A percentile compares a stretch with the other conserved stretches of the same genome.
Evolutionary conservation across 2,888 invertebrate species (phyloP).

Genomic region (Escarpia spicata): DNA sequence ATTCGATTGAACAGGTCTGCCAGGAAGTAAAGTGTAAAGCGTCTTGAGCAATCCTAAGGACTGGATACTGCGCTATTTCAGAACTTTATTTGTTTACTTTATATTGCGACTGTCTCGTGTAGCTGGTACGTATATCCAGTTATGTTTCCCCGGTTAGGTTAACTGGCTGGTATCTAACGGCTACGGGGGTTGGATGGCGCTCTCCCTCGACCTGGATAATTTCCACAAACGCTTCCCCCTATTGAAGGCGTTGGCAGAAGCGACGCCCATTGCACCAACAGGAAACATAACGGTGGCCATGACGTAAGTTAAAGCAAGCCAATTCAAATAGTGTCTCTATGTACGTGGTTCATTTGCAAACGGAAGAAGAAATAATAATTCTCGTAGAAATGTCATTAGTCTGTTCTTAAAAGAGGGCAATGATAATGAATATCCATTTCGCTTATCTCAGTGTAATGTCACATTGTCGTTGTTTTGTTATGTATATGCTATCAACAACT

Average conservation of each 20-base stretch:
- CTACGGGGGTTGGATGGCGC: not conserved
- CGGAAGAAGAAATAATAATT: no score
- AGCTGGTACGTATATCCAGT: not conserved
- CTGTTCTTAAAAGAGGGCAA: no score
- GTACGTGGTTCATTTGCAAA: not conserved
- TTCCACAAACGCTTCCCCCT: not conserved
- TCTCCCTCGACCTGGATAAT: not conserved
- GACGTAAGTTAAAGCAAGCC: not conserved
- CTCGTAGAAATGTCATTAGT: no score
- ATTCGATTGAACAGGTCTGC: no score
- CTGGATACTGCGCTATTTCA: not conserved
- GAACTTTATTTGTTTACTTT: not conserved
- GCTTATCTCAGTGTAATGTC: no score
- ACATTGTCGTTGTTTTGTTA: no score
- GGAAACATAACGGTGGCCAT: no score
- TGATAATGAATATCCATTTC: no score
- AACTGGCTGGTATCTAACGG: not conserved
- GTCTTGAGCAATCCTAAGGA: no score
- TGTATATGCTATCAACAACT: no score
- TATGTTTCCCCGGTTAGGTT: not conserved
- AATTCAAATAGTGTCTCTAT: not conserved
- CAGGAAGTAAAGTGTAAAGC: no score
- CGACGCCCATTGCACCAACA: not conserved
- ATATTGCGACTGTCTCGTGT: not conserved
- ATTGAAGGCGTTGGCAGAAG: not conserved